A percentile compares a stretch with the other conserved stretches of the same genome.
phyloP scores from a whole-genome alignment of 2,797 vertebrate genomes.

The Orestias chungarensis region DNA sequence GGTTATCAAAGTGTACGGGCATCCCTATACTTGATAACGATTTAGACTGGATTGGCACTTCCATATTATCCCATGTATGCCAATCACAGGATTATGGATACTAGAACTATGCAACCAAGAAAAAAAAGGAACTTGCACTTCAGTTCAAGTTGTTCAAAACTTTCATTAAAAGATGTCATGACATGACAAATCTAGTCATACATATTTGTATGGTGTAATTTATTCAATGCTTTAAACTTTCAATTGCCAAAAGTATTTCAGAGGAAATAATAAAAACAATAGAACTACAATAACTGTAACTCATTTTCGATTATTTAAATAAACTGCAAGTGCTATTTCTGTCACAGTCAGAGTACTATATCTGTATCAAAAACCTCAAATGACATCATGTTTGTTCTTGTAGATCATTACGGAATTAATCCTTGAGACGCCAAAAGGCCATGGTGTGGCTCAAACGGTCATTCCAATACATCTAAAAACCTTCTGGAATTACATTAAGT shows the following conservation, averaged over 20 bases:
- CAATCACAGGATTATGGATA: slow-evolving; percentile 67
- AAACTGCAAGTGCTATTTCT: slow-evolving; percentile 27
- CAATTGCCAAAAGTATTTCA: slow-evolving; percentile 22
- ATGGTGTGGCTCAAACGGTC: slow-evolving; percentile 60
- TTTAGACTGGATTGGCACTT: slow-evolving; percentile 56
- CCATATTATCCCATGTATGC: slow-evolving; percentile 67
- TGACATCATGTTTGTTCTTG: slow-evolving; percentile 64
- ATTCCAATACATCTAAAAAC: slow-evolving; percentile 74
- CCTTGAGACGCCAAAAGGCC: slow-evolving; percentile 65
- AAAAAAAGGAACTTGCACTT: slow-evolving; percentile 65
- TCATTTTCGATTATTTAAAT: slow-evolving; percentile 20
- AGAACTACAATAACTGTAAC: slow-evolving; percentile 3
- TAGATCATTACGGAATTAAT: slow-evolving; percentile 78
- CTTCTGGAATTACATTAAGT: slow-evolving; percentile 76
- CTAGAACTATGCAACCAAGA: slow-evolving; percentile 68
- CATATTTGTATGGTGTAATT: too few relatives aligned
- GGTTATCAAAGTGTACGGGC: slow-evolving; percentile 70
- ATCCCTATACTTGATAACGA: slow-evolving; percentile 62
- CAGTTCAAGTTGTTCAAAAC: slow-evolving; percentile 50
- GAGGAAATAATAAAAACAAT: slow-evolving; percentile 11
- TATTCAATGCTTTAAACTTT: too few relatives aligned
- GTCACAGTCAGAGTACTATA: slow-evolving; percentile 40
- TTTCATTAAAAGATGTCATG: slow-evolving; percentile 55
- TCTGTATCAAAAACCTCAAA: slow-evolving; percentile 47
- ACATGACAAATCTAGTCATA: slow-evolving; percentile 69